Evolutionary conservation across 2,797 vertebrate genomes (phyloP).

Genomic region (Anas bernieri): DNA sequence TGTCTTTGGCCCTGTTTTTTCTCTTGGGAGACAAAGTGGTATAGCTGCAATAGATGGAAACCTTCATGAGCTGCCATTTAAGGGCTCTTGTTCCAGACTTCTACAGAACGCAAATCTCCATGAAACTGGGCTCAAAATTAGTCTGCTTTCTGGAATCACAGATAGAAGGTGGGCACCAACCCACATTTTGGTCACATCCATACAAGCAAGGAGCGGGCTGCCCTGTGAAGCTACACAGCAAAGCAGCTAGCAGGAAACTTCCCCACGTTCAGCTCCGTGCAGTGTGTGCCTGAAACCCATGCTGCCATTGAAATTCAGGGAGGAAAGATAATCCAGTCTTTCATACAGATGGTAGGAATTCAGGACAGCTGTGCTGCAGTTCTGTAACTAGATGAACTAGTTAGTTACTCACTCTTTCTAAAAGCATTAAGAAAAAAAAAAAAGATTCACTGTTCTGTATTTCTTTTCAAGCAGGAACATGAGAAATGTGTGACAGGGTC

Average conservation of each 20-base stretch:
- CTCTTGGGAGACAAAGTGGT: not conserved
- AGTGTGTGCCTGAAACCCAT: not conserved
- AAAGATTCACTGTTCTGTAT: not conserved
- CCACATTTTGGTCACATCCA: fast-evolving
- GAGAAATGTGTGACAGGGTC: not conserved
- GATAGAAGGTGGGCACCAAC: not conserved
- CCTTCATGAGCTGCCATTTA: not conserved
- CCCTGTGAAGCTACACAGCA: not conserved
- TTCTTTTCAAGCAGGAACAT: not conserved
- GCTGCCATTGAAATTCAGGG: fast-evolving
- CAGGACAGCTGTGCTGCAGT: not conserved
- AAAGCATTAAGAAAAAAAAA: not conserved
- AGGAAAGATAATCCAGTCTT: not conserved
- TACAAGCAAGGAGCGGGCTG: not conserved
- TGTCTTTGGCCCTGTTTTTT: not conserved
- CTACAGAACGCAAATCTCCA: not conserved
- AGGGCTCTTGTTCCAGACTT: not conserved
- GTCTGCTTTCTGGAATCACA: not conserved
- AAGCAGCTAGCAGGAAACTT: not conserved
- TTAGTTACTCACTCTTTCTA: not conserved
- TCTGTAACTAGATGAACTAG: not conserved
- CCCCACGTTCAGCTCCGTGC: not conserved
- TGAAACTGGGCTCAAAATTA: conserved; percentile 19
- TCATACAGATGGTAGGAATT: not conserved
- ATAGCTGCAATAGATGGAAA: not conserved